Evolutionary conservation across 64 coral and sea anemone genomes (phyloP), one percentile per base, ranked within the genome.

Genomic region (Pocillopora verrucosa): DNA sequence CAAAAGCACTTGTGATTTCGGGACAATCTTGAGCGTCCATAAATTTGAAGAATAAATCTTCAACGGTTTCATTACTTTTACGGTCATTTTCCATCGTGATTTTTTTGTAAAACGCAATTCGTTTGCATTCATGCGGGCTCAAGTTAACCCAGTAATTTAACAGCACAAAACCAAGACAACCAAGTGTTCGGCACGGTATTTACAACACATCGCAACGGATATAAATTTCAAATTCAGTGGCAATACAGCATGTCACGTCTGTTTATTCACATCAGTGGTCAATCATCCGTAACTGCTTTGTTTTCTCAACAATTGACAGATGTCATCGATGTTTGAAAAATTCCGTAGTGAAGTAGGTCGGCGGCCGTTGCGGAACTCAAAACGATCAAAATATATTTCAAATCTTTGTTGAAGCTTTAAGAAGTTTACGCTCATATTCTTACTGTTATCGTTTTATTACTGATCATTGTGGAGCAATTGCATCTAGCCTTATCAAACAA

Each of bases 21-120:
- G 91, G 91, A 68, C 95, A 96, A 30, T 96, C 95, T 88, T 96
- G 88, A 62, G 95, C 95, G 59, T 96, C 91, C 56, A 96, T 79
- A 83, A 96, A 96, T 78, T 87, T 92, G 61, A 41, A 91, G 60
- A 96, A 96, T 65, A 96, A 92, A 41, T 91, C 95, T 73, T 96
- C 91, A 56, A 86, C 78, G 60, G 88, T 83, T 96, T 92, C 80
- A 68, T 90, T 96, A 64, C 76, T 35, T 41, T 75, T 92, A 64
- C 91, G 17, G 63, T n/a, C 45, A 85, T 85, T 85, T 85, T 85
- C 82, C 82, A 85, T 85, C 36, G 20, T 68, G 70, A 22, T 85
- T 19, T 65, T 65, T 17, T 22, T 72, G 6, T 72, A 7, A 17
- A 56, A 85, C n/a, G 16, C 22, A 85, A 24, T 56, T 30, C 82